Evolutionary conservation across 2,888 invertebrate genomes (phyloP).

Genomic region (Tinea semifulvella): DNA sequence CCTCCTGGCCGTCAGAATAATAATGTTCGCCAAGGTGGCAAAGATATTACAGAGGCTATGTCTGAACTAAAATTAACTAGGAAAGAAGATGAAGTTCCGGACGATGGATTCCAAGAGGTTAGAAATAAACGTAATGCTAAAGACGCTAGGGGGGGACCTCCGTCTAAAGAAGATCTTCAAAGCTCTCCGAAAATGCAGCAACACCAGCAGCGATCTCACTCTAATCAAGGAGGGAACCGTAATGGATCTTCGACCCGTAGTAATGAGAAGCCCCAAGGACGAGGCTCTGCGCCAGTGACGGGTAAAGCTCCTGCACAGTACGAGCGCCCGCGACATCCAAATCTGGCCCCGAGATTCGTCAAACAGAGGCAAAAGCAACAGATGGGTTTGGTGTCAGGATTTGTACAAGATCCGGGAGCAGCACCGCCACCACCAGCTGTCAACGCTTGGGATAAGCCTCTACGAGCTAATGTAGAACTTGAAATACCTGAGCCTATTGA

Average conservation of each 20-base stretch:
- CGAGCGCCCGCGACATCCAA: conserved; percentile 65
- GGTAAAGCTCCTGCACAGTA: conserved; percentile 46
- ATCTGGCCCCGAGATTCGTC: conserved; percentile 80
- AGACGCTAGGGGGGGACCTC: conserved; percentile 55
- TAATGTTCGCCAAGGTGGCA: conserved; percentile 37
- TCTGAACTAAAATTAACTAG: conserved; percentile 47
- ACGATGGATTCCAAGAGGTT: conserved; percentile 86
- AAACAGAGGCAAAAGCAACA: conserved; percentile 73
- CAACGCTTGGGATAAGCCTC: conserved; percentile 88
- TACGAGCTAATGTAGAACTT: conserved; percentile 66
- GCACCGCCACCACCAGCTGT: conserved; percentile 75
- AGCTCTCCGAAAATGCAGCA: conserved; percentile 17
- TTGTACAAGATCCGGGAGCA: conserved; percentile 62
- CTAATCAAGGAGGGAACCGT: conserved; percentile 52
- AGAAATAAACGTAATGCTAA: conserved; percentile 80
- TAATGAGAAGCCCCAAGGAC: conserved; percentile 40
- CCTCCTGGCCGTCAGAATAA: conserved; percentile 40
- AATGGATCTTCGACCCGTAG: conserved; percentile 52
- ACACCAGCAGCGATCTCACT: conserved; percentile 54
- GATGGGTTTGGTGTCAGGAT: conserved; percentile 45
- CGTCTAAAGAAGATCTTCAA: conserved; percentile 43
- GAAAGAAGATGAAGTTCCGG: conserved; percentile 62
- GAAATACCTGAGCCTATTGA: conserved; percentile 33
- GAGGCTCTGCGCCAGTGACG: conserved; percentile 40
- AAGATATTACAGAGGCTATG: conserved; percentile 52